Conservation (phyloP, 1,140 invertebrate species). For the Latrodectus geometricus region DNA sequence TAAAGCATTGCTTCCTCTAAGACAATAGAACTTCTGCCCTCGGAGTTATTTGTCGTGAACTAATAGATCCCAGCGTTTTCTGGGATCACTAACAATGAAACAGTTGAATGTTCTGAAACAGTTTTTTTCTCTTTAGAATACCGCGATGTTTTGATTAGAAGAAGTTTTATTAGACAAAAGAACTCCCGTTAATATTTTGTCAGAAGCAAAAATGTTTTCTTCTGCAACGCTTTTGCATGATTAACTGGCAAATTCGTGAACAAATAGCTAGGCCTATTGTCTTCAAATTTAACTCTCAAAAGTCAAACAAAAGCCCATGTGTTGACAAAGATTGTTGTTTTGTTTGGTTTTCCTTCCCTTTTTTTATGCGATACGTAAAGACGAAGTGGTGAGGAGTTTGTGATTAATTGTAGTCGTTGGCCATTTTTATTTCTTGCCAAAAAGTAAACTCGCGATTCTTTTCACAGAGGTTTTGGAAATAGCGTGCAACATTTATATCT, state of each 20-base stretch:
- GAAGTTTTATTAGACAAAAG: constrained; percentile 42
- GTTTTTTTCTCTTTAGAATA: constrained; percentile 10
- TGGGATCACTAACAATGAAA: constrained; percentile 44
- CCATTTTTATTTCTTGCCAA: constrained; percentile 59
- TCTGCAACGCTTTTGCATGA: constrained; percentile 16
- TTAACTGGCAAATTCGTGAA: constrained; percentile 54
- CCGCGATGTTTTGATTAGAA: constrained; percentile 44
- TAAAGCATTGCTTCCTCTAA: neutral
- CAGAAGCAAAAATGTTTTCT: constrained; percentile 45
- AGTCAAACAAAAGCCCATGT: constrained; percentile 55
- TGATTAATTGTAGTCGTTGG: constrained; percentile 57
- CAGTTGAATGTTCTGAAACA: constrained; percentile 22
- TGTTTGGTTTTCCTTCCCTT: too few species aligned
- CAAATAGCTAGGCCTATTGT: constrained; percentile 53
- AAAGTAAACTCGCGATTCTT: constrained; percentile 54
- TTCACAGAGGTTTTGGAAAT: constrained; percentile 38
- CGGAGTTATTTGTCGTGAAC: constrained; percentile 47
- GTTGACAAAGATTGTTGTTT: constrained; percentile 61
- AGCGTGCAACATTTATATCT: constrained; percentile 27
- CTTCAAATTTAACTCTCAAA: constrained; percentile 41
- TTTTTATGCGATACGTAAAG: constrained; percentile 24
- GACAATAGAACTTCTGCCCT: constrained; percentile 43
- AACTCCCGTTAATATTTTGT: constrained; percentile 53
- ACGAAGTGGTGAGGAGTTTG: constrained; percentile 12
- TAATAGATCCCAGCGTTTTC: constrained; percentile 37